A percentile compares a stretch with the other conserved stretches of the same genome.
Evolutionary conservation across 2,113 vertebrate genomes (phyloP).

Genomic region (Eurystomus gularis): DNA sequence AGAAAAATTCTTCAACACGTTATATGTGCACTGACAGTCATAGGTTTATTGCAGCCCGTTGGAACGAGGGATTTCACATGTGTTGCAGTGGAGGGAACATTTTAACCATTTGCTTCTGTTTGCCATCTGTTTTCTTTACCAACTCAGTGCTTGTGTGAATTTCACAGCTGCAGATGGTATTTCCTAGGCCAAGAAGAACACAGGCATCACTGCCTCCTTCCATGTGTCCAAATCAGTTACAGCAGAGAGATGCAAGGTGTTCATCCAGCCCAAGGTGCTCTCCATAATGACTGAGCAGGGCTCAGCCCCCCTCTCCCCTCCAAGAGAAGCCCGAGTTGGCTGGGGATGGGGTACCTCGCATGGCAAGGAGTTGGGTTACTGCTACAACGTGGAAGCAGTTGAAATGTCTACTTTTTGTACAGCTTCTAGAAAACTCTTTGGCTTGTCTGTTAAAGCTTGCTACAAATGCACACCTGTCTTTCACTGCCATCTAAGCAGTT

Average conservation of each 20-base stretch:
- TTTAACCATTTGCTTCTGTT: constrained; percentile 54
- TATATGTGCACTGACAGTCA: background rate
- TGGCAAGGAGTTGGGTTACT: background rate
- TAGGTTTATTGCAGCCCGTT: constrained; percentile 31
- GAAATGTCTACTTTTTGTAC: background rate
- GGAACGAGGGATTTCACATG: constrained; percentile 26
- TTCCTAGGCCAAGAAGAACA: background rate
- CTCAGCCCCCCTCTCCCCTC: background rate
- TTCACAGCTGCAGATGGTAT: constrained; percentile 30
- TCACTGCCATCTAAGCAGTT: background rate
- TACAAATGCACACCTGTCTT: background rate
- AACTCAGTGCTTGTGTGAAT: background rate
- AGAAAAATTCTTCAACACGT: constrained; percentile 20
- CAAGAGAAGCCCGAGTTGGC: rapidly evolving
- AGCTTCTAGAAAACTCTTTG: background rate
- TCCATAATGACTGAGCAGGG: background rate
- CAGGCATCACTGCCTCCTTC: background rate
- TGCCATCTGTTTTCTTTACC: constrained; percentile 50
- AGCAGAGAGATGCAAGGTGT: background rate
- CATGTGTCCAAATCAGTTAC: background rate
- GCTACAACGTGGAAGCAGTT: background rate
- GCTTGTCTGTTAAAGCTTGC: background rate
- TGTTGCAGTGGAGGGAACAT: constrained; percentile 5
- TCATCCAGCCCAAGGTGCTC: background rate
- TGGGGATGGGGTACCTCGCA: background rate